A percentile compares a stretch with the other conserved stretches of the same genome.
phyloP scores from a whole-genome alignment of 2,888 invertebrate species.

The Adelognathus sp. region DNA sequence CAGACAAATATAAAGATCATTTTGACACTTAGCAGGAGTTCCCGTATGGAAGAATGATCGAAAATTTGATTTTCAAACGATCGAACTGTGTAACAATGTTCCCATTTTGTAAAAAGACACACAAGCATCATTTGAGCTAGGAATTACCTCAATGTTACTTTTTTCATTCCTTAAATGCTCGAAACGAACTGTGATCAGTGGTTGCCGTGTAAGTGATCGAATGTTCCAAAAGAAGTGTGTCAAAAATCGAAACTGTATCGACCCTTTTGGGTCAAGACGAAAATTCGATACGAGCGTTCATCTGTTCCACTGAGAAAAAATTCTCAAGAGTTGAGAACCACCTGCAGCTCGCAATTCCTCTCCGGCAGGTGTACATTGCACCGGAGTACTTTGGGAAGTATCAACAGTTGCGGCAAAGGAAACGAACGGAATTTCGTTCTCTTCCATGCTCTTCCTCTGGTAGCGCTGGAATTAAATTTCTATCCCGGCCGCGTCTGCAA shows the following conservation, averaged over 20 bases:
- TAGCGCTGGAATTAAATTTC: constrained; percentile 44
- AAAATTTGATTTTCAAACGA: too few relatives aligned
- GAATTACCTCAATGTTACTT: too few relatives aligned
- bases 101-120: too few relatives aligned
- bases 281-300: background rate
- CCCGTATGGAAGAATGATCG: too few relatives aligned
- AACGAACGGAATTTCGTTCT: constrained; percentile 18
- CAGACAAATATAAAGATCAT: too few relatives aligned
- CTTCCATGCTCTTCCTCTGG: background rate
- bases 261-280: background rate
- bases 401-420: constrained; percentile 4
- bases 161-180: too few relatives aligned
- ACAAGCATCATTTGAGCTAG: too few relatives aligned
- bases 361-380: constrained; percentile 44
- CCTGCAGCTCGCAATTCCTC: constrained; percentile 40
- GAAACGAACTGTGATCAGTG: too few relatives aligned
- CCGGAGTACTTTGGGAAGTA: constrained; percentile 7
- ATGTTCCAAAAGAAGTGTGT: too few relatives aligned
- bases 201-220: too few relatives aligned
- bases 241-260: background rate
- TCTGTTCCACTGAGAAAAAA: background rate
- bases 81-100: too few relatives aligned
- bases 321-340: constrained; percentile 42
- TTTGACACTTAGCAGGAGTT: too few relatives aligned
- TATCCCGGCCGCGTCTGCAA: background rate